Base-by-base conservation (phyloP, 1,140 invertebrate genomes). In the Polypedilum vanderplanki region DNA sequence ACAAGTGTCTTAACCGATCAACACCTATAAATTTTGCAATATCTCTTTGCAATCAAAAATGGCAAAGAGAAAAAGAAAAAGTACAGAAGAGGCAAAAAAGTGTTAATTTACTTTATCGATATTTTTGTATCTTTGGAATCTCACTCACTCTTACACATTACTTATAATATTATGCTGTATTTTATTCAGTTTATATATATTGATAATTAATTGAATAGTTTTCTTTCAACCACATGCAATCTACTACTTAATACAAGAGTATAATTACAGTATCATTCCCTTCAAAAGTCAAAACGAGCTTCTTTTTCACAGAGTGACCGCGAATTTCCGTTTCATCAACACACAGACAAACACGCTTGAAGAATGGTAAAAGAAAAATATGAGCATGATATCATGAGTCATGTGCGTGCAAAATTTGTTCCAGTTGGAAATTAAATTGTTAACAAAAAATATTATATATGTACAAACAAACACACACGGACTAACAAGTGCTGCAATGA, bases 341-440 rank as follows among this genome's bases (percentile, higher is more conserved):
- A 70, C 10, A 18, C 65, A 70, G 4, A 57, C n/a, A 46, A 46
- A 70, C 18, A 9, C 15, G 65, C 17, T 22, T 20, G 17, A 70
- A 18, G 15, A 70, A n/a, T 20, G 17, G 10, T 20, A 33, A 33
- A 33, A 33, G 5, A 33, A 33, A 33, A 5, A 22, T 20, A 7
- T 70, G 65, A 70, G 18, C 65, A 70, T 12, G 10, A 57, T 70
- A 20, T 70, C 65, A 15, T 70, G 65, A 18, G 9, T 22, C 65
- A 70, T 70, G 65, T 70, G 65, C 65, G 65, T 70, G 65, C 65
- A 70, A 70, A 70, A 70, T 70, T 70, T 70, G 65, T 70, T 70
- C 65, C 65, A 70, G 17, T 70, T 70, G 17, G 64, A 70, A 70
- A 70, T 70, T 70, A 70, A 70, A 70, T 70, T 70, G 65, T 70